phyloP scores from a whole-genome alignment of 2,888 invertebrate species.

The Sericinus montela region DNA sequence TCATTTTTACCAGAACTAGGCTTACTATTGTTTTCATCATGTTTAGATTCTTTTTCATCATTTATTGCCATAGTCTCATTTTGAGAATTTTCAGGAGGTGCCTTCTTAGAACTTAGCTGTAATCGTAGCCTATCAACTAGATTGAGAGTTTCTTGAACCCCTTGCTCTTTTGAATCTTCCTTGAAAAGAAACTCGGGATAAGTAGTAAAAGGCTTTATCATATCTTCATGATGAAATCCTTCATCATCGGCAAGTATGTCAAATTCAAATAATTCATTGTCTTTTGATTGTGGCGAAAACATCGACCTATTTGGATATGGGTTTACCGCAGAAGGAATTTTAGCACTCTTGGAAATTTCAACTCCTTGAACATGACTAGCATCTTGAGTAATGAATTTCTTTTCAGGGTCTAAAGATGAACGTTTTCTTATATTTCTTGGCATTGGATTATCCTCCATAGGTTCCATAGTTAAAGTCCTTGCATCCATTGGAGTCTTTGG shows the following conservation, averaged over 20 bases:
- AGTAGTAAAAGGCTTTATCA: conserved; percentile 82
- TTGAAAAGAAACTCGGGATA: conserved; percentile 84
- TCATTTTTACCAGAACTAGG: conserved; percentile 40
- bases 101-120: conserved; percentile 84
- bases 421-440: conserved; percentile 50
- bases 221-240: conserved; percentile 82
- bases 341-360: conserved; percentile 69
- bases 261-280: conserved; percentile 82
- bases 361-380: conserved; percentile 66
- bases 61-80: conserved; percentile 43
- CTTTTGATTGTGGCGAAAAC: conserved; percentile 85
- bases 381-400: conserved; percentile 62
- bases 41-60: conserved; percentile 43
- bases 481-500: conserved; percentile 74
- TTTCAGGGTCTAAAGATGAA: conserved; percentile 56
- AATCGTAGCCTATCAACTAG: conserved; percentile 90
- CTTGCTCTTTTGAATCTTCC: conserved; percentile 88
- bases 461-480: conserved; percentile 55
- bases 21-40: conserved; percentile 31
- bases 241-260: conserved; percentile 81
- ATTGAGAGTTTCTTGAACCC: conserved; percentile 89
- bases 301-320: conserved; percentile 80
- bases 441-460: conserved; percentile 53
- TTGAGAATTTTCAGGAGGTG: conserved; percentile 67
- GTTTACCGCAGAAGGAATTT: conserved; percentile 64